A percentile compares a stretch with the other conserved stretches of the same genome.
phyloP scores from a whole-genome alignment of 2,888 invertebrate species.

The Diplazon laetatorius region DNA sequence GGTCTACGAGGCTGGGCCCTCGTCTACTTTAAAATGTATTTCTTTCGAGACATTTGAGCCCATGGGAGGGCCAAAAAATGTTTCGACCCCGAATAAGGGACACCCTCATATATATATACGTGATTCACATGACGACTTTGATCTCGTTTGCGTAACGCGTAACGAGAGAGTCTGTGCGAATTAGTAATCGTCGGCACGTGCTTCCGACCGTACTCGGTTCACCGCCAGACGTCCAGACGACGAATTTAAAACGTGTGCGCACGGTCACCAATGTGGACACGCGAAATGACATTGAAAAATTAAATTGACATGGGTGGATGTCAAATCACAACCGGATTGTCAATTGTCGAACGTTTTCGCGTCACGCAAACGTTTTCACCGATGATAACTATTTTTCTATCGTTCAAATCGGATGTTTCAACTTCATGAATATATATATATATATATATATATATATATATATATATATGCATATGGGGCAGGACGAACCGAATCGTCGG shows the following conservation, averaged over 20 bases:
- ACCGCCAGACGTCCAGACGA: slow-evolving; percentile 44
- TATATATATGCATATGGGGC: no score
- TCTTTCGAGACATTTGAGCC: no score
- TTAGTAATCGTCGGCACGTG: slow-evolving; percentile 45
- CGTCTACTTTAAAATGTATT: no score
- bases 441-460: no score
- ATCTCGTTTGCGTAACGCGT: slow-evolving; percentile 53
- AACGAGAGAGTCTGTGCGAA: slow-evolving; percentile 13
- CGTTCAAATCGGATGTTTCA: slow-evolving; percentile 22
- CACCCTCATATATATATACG: neutral
- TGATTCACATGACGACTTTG: slow-evolving; percentile 36
- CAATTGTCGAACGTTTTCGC: slow-evolving; percentile 47
- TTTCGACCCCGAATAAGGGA: no score
- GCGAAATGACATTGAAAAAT: slow-evolving; percentile 49
- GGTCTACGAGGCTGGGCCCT: no score
- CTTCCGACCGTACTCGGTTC: slow-evolving; percentile 20
- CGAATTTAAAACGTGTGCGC: slow-evolving; percentile 10
- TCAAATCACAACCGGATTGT: slow-evolving; percentile 35
- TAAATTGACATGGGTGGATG: slow-evolving; percentile 31
- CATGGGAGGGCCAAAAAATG: no score
- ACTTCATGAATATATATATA: slow-evolving; percentile 1
- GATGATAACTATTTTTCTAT: slow-evolving; percentile 49
- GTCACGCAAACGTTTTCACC: slow-evolving; percentile 22
- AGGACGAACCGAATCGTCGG: no score
- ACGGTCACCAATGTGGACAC: slow-evolving; percentile 34